Evolutionary conservation across 2,113 vertebrate genomes (phyloP).

Genomic region (Odocoileus hemionus): DNA sequence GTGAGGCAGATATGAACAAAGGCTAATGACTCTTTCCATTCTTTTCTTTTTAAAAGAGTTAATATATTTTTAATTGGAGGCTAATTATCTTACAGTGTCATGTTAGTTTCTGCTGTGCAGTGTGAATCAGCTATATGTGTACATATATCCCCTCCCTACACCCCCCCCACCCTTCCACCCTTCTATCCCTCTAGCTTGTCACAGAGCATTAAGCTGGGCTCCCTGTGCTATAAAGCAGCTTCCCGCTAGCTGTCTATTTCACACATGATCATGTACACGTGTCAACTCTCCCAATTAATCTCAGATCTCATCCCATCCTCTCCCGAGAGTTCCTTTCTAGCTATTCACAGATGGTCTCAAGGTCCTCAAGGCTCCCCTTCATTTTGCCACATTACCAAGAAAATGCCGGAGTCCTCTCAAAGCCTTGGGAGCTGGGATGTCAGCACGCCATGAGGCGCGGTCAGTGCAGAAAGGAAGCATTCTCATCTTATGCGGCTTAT

Average conservation of each 20-base stretch:
- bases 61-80: background rate
- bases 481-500: background rate
- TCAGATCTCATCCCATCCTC: background rate
- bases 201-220: background rate
- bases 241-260: background rate
- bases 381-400: background rate
- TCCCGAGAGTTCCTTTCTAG: background rate
- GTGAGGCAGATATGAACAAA: background rate
- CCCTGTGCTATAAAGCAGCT: background rate
- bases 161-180: accelerated
- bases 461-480: background rate
- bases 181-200: background rate
- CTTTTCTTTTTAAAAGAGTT: background rate
- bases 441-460: background rate
- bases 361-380: background rate
- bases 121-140: background rate
- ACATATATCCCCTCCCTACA: background rate
- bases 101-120: background rate
- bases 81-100: background rate
- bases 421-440: background rate
- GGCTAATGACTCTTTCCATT: background rate
- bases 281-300: background rate
- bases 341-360: background rate
- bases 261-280: background rate
- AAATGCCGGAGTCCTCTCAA: background rate